phyloP scores from a whole-genome alignment of 2,888 invertebrate species.

The Spatulosminthurus flaviceps region DNA sequence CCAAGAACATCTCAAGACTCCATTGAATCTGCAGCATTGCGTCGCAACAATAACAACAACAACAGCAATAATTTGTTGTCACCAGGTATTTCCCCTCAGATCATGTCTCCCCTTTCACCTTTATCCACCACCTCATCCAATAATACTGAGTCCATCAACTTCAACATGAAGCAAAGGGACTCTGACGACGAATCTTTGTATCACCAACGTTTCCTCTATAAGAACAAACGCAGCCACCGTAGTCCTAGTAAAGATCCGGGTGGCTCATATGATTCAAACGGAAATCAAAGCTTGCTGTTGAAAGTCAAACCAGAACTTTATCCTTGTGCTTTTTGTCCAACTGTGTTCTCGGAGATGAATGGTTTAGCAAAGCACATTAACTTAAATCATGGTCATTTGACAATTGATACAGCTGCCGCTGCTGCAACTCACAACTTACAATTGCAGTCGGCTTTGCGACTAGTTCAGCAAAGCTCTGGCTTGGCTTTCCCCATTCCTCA shows the following conservation, averaged over 20 bases:
- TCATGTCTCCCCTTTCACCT: conserved; percentile 50
- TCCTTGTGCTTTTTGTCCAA: conserved; percentile 50
- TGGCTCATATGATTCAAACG: conserved; percentile 21
- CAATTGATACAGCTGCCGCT: conserved; percentile 21
- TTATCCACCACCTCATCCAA: conserved; percentile 43
- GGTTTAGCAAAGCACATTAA: conserved; percentile 46
- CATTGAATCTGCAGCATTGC: conserved; percentile 1
- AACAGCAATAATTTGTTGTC: conserved; percentile 30
- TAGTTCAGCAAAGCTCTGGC: conserved; percentile 22
- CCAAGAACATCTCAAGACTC: conserved; percentile 32
- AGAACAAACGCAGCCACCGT: neutral
- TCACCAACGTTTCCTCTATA: neutral
- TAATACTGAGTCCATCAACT: neutral
- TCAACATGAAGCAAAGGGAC: conserved; percentile 25
- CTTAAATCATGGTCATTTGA: conserved; percentile 35
- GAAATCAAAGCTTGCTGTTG: conserved; percentile 15
- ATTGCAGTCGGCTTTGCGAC: conserved; percentile 31
- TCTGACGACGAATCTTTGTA: conserved; percentile 40
- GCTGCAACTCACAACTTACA: conserved; percentile 33
- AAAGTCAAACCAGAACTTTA: conserved; percentile 42
- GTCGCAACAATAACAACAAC: conserved; percentile 12
- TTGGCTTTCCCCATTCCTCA: conserved; percentile 28
- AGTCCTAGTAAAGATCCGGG: neutral
- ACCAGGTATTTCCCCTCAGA: conserved; percentile 45
- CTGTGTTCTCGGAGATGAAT: conserved; percentile 42